These are phyloP conservation scores for Pan paniscus DNA, from an alignment of 2,113 vertebrate genomes.

Conservation along the genomic window DNA sequence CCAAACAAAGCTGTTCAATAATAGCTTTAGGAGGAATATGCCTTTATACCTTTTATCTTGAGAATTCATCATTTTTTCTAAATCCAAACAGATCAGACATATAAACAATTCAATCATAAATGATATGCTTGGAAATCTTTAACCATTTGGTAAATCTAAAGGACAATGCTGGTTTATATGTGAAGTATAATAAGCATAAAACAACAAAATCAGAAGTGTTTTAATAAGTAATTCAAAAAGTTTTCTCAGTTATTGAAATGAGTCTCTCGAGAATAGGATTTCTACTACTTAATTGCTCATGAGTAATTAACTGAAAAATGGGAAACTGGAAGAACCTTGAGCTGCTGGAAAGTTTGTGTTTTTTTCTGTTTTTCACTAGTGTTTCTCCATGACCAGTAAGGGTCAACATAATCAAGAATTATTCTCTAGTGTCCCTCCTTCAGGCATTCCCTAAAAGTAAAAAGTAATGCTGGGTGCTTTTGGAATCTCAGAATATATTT, in stretches of 20 bases:
- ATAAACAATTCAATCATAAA: slow-evolving; percentile 13
- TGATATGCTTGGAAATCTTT: neutral
- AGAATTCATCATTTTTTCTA: neutral
- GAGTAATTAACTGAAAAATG: neutral
- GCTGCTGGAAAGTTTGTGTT: neutral
- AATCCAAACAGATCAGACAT: neutral
- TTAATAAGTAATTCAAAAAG: neutral
- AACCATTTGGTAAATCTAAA: slow-evolving; percentile 22
- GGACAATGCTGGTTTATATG: neutral
- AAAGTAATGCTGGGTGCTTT: neutral
- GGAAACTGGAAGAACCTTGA: neutral
- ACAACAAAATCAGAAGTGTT: neutral
- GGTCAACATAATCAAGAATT: neutral
- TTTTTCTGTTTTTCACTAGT: neutral
- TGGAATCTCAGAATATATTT: neutral
- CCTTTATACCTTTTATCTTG: neutral
- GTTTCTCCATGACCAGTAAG: neutral
- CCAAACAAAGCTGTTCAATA: neutral
- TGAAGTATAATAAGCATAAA: neutral
- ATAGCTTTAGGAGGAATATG: neutral
- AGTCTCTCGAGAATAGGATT: neutral
- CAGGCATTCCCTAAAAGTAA: neutral
- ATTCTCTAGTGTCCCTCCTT: neutral
- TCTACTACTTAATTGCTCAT: neutral
- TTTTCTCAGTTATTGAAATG: neutral